Percentiles rank a stretch among this genome's conserved stretches.
These are phyloP conservation scores for Drosophila subsilvestris DNA, from an alignment of 2,888 invertebrate species.

Conservation along the genomic window DNA sequence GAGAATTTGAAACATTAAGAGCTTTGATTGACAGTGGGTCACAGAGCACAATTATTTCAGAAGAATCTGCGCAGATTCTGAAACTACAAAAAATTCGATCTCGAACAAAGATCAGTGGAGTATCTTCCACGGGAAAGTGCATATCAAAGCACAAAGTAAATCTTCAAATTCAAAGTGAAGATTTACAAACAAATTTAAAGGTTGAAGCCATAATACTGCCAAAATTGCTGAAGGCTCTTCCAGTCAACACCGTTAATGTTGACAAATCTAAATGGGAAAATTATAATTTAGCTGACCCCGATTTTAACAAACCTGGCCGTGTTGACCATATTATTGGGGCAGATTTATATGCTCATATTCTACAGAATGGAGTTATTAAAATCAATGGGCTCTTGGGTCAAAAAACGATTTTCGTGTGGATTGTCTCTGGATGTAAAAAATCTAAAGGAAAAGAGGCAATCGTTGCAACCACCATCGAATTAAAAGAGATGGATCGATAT, in stretches of 20 bases:
- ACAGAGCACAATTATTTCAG: not conserved
- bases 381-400: not conserved
- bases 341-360: not conserved
- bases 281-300: constrained; percentile 2
- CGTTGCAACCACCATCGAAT: not conserved
- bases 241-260: not conserved
- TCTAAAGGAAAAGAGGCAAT: not conserved
- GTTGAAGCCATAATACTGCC: not conserved
- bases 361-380: not conserved
- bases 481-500: not conserved
- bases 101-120: not conserved
- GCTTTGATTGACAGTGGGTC: not conserved
- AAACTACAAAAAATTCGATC: constrained; percentile 1
- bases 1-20: not conserved
- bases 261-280: not conserved
- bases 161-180: not conserved
- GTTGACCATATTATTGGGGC: not conserved
- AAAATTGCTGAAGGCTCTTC: constrained; percentile 2
- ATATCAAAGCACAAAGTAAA: not conserved
- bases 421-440: not conserved
- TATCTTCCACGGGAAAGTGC: not conserved
- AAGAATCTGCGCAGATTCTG: constrained; percentile 8
- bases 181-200: not conserved
- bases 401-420: not conserved
- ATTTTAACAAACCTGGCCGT: not conserved